These are phyloP conservation scores for Arizona elegans DNA, from an alignment of 2,113 vertebrate genomes.

Conservation along the genomic window DNA sequence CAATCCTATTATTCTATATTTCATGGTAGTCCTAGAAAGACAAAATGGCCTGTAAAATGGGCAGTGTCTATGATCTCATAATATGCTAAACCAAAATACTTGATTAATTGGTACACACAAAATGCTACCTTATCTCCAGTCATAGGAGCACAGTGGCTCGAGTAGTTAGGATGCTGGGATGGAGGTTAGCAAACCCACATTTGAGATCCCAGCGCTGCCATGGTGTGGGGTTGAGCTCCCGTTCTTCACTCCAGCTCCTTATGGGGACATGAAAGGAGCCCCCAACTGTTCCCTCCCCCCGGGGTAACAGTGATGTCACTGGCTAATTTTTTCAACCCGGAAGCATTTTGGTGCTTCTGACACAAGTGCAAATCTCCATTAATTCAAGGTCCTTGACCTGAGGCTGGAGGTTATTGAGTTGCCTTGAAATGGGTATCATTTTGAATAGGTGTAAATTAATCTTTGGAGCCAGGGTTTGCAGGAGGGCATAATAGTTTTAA, in stretches of 20 bases:
- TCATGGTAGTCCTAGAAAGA: neutral
- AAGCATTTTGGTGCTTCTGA: neutral
- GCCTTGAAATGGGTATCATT: neutral
- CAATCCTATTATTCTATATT: neutral
- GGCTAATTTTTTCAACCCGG: neutral
- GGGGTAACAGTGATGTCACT: neutral
- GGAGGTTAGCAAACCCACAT: neutral
- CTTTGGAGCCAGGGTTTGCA: neutral
- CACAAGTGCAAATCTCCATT: neutral
- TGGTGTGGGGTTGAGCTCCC: neutral
- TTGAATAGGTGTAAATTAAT: neutral
- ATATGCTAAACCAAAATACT: neutral
- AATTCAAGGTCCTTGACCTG: neutral
- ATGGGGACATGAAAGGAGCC: neutral
- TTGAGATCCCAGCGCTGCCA: neutral
- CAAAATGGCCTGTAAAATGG: neutral
- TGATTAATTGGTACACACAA: neutral
- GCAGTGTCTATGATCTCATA: neutral
- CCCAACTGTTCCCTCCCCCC: neutral
- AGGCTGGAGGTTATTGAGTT: neutral
- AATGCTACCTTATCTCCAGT: neutral
- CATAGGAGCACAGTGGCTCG: neutral
- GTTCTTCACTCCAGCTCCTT: neutral
- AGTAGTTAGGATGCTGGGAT: neutral
- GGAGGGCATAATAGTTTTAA: neutral